Base-by-base conservation (phyloP, 2,888 invertebrate genomes). In the Petrolisthes cinctipes region DNA sequence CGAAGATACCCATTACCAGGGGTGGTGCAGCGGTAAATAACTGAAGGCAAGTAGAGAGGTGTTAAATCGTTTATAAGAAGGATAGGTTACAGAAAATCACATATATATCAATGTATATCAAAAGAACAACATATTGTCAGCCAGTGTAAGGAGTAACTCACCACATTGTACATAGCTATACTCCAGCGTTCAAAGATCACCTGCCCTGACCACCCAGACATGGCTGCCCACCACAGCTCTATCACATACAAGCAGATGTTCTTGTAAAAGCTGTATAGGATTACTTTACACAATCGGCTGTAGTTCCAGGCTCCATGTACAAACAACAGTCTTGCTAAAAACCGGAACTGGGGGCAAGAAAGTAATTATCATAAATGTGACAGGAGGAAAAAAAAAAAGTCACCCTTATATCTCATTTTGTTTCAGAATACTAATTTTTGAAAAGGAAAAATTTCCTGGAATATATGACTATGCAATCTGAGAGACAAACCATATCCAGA, bases 261-360 rank as follows among this genome's bases (percentile, higher is more conserved):
- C 94, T 99, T 99, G 94, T 99, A 99, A 94, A 99, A 99, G 92
- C 98, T 99, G 94, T 99, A 99, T 90, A 91, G 76, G 92, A 99
- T 99, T 86, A 99, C 95, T 94, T 99, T 99, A 94, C 98, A 98
- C 94, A 99, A 97, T 92, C 99, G 95, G 89, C 97, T 97, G 94
- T 99, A 99, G 94, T 98, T 99, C 99, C 99, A 99, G 20, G 99
- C 97, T 86, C 99, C 99, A 93, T 99, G 99, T 81, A 99, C 99
- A 92, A 99, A 94, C 89, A 99, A 94, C 89, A 99, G 94, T 85
- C 98, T 96, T 92, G 96, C 94, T 85, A 99, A 94, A 94, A 96
- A 99, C 57, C 97, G 96, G 94, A 99, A 99, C 95, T 99, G 89
- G 4, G 79, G 81, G 57, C 53, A 73, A 51, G 82, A 82, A 83